Evolutionary conservation across 2,113 vertebrate genomes (phyloP), one percentile per base, ranked within the genome.

Genomic region (Syrrhaptes paradoxus): DNA sequence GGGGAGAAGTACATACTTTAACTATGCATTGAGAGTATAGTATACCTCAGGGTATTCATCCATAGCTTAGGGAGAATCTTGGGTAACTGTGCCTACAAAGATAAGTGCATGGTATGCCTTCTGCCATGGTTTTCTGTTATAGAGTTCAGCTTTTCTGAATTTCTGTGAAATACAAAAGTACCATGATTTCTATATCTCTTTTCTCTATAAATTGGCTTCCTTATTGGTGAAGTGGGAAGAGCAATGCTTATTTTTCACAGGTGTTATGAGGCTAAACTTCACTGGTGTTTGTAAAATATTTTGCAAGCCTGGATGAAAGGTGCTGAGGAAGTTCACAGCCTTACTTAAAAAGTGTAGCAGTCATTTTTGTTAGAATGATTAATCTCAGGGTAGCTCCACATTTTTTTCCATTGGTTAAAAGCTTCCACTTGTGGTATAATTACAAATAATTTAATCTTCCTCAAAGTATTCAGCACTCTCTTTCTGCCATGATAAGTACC

Each of bases 351-450:
- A 89, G 72, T 38, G 46, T 70, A 90, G 49, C 61, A 93, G 68
- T 75, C 52, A 62, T 91, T 31, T 92, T 49, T 58, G 43, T 63
- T 34, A 90, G 28, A 90, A 52, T 1, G 0, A 94, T 84, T 94
- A 95, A 96, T 88, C 65, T 93, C 63, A 81, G 43, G 73, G 65
- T 87, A 93, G 94, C 31, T 92, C 51, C 41, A 70, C 24, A 11
- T 36, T 80, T 89, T 80, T 79, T 92, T 86, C 63, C 57, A 79
- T 66, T 94, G 80, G 86, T 95, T 96, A 87, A 96, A 96, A 95
- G 86, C 95, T 92, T 96, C 88, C 90, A 96, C 93, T 96, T 96
- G 70, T 85, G 36, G n/a, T 81, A 90, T 95, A 96, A 95, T 95
- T 89, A 80, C 85, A 66, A 87, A 92, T 81, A 91, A 94, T 91